Evolutionary conservation across 2,888 invertebrate genomes (phyloP), one percentile per base, ranked within the genome.

Genomic region (Eristalis tenax): DNA sequence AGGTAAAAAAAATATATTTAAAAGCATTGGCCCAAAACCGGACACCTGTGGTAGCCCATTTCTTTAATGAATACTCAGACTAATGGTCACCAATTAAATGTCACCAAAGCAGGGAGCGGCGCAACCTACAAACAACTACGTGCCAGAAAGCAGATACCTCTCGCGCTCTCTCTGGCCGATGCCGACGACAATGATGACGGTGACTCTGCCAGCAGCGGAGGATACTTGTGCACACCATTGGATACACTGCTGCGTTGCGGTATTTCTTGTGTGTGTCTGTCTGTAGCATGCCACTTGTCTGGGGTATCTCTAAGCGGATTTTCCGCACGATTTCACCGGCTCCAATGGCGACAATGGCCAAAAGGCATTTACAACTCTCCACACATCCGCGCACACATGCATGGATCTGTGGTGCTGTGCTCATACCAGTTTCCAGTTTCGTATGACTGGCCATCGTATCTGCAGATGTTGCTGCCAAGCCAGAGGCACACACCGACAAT

Each of bases 311-410:
- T 66, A 79, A 78, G 83, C 74, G 83, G 83, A 83, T 87, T 83
- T 87, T 87, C 87, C 68, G 87, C 76, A 87, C 87, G 87, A 87
- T 87, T 87, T 83, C 79, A 87, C 87, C 87, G 87, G 79, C 75
- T 79, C 79, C 68, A 74, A 83, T 87, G 87, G 87, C 83, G 87
- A 87, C 87, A 87, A 69, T 83, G 73, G 83, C 87, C 83, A 76
- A 87, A 83, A 87, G 87, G 79, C 80, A 80, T 76, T 83, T 87
- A 83, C 83, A 87, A 66, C 79, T 66, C 66, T 76, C 59, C 86
- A 35, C 74, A 73, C 35, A n/a, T n/a, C n/a, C n/a, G n/a, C n/a
- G 59, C 22, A n/a, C 28, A 69, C 4, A 13, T 43, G 22, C 32
- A 61, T 4, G 68, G 28, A 38, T n/a, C n/a, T 69, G 23, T 40